These are phyloP conservation scores for Pholis gunnellus DNA, from an alignment of 2,113 vertebrate species.

Conservation along the genomic window DNA sequence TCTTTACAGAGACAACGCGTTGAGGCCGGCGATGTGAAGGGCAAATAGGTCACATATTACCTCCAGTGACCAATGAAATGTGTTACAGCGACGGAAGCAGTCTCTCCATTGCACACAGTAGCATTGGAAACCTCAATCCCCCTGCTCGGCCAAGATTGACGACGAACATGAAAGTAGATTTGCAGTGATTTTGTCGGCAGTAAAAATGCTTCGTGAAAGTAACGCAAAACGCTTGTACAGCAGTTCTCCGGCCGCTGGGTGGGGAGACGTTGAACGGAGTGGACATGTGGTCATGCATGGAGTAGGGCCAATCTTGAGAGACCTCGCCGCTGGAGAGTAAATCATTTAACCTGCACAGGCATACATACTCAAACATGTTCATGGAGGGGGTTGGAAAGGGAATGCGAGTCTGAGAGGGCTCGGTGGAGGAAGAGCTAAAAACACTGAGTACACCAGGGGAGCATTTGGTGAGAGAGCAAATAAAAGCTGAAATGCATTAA, in stretches of 20 bases:
- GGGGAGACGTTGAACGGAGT: constrained; percentile 55
- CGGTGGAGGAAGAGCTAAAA: neutral
- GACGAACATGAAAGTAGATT: constrained; percentile 69
- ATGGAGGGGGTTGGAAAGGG: neutral
- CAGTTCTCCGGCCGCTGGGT: constrained; percentile 41
- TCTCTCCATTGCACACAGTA: constrained; percentile 2
- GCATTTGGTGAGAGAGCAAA: neutral
- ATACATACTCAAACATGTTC: constrained; percentile 43
- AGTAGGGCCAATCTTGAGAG: constrained; percentile 64
- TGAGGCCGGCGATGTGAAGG: constrained; percentile 46
- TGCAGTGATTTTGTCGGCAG: constrained; percentile 61
- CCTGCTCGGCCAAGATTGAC: constrained; percentile 61
- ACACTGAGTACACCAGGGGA: neutral
- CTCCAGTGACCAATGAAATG: constrained; percentile 52
- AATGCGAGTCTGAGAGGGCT: neutral
- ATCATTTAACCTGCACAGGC: constrained; percentile 57
- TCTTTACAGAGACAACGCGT: constrained; percentile 48
- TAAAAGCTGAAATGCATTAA: constrained; percentile 3
- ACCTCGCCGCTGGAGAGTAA: constrained; percentile 51
- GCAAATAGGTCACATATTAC: constrained; percentile 61
- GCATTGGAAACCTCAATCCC: constrained; percentile 18
- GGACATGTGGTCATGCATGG: constrained; percentile 78
- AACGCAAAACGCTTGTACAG: constrained; percentile 67
- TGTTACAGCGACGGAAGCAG: constrained; percentile 23
- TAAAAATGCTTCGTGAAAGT: constrained; percentile 72